Base-by-base conservation (phyloP, 2,888 invertebrate species). In the Trichopoda pennipes region DNA sequence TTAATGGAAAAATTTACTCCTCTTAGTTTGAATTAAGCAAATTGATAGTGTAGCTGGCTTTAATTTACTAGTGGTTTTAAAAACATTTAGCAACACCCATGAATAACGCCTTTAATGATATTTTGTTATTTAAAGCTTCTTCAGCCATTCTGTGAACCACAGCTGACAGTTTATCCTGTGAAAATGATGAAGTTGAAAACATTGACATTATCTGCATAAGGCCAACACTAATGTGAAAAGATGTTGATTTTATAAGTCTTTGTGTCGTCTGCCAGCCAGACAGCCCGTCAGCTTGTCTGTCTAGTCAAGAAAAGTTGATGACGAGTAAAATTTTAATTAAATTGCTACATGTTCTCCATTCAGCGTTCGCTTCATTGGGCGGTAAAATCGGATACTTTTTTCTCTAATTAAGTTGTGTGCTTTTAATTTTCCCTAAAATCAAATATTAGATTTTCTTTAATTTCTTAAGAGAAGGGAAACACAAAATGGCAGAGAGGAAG, bases 251-350 rank as follows among this genome's bases (percentile, higher is more conserved):
- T 44, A 44, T 10, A 38, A 38, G 28, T 28, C 6, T 28, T 28
- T 16, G 35, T 19, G n/a, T 49, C 14, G n/a, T n/a, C n/a, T n/a
- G n/a, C n/a, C n/a, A n/a, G n/a, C n/a, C n/a, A n/a, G n/a, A n/a
- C n/a, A n/a, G n/a, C n/a, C n/a, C 4, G 32, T 44, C 60, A 42
- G 17, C 2, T 21, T 38, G n/a, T 4, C 42, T 16, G 51, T 56
- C 70, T 49, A 60, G 51, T 8, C 60, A 23, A 28, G n/a, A 9
- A 51, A 49, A 2, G 23, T 38, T 35, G 23, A 23, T 51, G 74
- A 38, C 70, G 74, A 60, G 53, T 21, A 69, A 77, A 63, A 74
- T 81, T 78, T 81, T 78, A 81, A 81, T 81, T 74, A 81, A 81
- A 78, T 78, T 81, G 70, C 60, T 74, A 60, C 61, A 53, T 47